Percentiles rank a stretch among this genome's conserved stretches.
Conservation (phyloP, 2,888 invertebrate species). For the Tipula vernalis region DNA sequence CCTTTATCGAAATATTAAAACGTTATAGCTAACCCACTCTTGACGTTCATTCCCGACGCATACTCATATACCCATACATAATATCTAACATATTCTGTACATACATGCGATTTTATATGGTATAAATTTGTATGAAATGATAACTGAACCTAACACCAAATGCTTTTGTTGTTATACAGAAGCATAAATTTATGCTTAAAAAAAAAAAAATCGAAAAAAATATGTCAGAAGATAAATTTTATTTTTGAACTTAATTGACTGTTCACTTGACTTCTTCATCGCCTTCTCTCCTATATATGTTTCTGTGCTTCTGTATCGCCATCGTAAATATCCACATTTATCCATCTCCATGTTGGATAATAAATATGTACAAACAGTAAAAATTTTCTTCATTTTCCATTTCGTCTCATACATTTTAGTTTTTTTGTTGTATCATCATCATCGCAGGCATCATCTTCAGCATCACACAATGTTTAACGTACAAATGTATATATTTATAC, state of each 20-base stretch:
- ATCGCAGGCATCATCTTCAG: not conserved
- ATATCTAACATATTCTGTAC: not conserved
- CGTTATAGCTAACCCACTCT: not conserved
- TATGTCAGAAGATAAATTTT: not conserved
- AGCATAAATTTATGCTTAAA: not conserved
- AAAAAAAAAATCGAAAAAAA: not conserved
- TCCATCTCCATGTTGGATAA: not conserved
- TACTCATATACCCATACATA: not conserved
- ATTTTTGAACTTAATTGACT: not conserved
- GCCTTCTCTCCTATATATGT: not conserved
- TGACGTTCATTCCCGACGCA: not conserved
- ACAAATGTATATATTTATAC: not conserved
- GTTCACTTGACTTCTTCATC: not conserved
- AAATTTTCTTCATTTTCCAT: not conserved
- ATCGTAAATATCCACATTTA: not conserved
- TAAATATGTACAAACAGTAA: not conserved
- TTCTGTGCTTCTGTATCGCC: not conserved
- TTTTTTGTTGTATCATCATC: not conserved
- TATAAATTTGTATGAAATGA: not conserved
- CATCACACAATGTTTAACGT: not conserved
- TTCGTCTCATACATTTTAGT: not conserved
- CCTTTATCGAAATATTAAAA: not conserved
- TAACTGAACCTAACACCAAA: not conserved
- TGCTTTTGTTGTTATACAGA: not conserved
- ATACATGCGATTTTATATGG: not conserved